Evolutionary conservation across 37 sponge, comb jelly and placozoan genomes (phyloP), one percentile per base, ranked within the genome.

Genomic region (Ephydatia muelleri): DNA sequence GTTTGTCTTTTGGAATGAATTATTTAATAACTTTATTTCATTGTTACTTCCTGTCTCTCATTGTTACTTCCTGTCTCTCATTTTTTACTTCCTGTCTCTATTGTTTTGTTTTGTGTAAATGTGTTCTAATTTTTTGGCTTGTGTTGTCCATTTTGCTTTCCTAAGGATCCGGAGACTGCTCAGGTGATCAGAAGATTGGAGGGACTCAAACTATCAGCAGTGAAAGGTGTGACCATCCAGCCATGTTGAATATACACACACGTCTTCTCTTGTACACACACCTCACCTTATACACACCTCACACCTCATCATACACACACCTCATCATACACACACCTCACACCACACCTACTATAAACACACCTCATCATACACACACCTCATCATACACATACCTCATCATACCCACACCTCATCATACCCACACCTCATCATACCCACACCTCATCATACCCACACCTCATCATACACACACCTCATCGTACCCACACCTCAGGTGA

Each of bases 81-180:
- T n/a, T n/a, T n/a, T n/a, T n/a, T n/a, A n/a, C n/a, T n/a, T n/a
- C n/a, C n/a, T n/a, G n/a, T n/a, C n/a, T n/a, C n/a, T n/a, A n/a
- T n/a, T n/a, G n/a, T n/a, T n/a, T n/a, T n/a, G n/a, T n/a, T n/a
- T n/a, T n/a, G n/a, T n/a, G n/a, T n/a, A n/a, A n/a, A n/a, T n/a
- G n/a, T n/a, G n/a, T n/a, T n/a, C n/a, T 22, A 14, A n/a, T 38
- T 48, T 48, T 25, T 78, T 12, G 12, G 34, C 33, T 11, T 19
- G 65, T 11, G 76, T 26, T 65, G 26, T 16, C 25, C 13, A 68
- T 19, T 6, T 21, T 83, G 26, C 31, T 38, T 8, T 3, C 74
- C 25, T 27, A 76, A 95, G 79, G 96, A 95, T 34, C 89, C 93
- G 19, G 79, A 88, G 65, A 91, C 88, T 29, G 93, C 94, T 23